Percentiles rank a stretch among this genome's conserved stretches.
phyloP scores from a whole-genome alignment of 2,113 vertebrate genomes.

The Vidua chalybeata region DNA sequence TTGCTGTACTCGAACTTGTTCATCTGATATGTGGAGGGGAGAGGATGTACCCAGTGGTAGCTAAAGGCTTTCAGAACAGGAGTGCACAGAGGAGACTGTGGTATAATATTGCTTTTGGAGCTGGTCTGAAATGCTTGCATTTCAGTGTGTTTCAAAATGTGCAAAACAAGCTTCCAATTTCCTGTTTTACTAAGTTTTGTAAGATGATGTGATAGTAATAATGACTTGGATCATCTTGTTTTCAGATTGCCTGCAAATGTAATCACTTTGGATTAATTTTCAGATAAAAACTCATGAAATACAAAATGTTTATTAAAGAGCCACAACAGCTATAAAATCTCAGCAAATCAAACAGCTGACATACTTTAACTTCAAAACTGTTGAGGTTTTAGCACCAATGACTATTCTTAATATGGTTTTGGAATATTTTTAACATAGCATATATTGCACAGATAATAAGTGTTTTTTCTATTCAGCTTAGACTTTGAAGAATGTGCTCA shows the following conservation, averaged over 20 bases:
- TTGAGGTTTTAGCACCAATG: not conserved
- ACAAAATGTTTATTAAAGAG: fast-evolving
- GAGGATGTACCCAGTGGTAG: not conserved
- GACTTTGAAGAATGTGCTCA: slow-evolving; percentile 99
- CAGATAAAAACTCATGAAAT: not conserved
- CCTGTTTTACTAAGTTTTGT: slow-evolving; percentile 28
- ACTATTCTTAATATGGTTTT: not conserved
- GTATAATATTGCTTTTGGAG: not conserved
- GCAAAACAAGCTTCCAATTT: not conserved
- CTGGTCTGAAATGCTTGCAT: not conserved
- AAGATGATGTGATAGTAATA: slow-evolving; percentile 38
- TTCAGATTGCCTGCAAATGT: slow-evolving; percentile 40
- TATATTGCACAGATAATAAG: not conserved
- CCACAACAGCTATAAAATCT: not conserved
- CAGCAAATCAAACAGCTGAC: not conserved
- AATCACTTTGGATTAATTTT: slow-evolving; percentile 38
- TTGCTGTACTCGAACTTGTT: not conserved
- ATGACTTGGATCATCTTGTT: slow-evolving; percentile 54
- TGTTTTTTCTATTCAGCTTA: slow-evolving; percentile 80
- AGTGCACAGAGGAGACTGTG: not conserved
- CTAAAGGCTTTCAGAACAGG: not conserved
- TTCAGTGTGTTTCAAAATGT: not conserved
- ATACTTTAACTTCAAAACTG: not conserved
- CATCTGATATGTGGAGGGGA: fast-evolving
- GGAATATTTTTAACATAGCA: not conserved